Base-by-base conservation (phyloP, 1,140 invertebrate genomes). In the Neoseiulus cucumeris region DNA sequence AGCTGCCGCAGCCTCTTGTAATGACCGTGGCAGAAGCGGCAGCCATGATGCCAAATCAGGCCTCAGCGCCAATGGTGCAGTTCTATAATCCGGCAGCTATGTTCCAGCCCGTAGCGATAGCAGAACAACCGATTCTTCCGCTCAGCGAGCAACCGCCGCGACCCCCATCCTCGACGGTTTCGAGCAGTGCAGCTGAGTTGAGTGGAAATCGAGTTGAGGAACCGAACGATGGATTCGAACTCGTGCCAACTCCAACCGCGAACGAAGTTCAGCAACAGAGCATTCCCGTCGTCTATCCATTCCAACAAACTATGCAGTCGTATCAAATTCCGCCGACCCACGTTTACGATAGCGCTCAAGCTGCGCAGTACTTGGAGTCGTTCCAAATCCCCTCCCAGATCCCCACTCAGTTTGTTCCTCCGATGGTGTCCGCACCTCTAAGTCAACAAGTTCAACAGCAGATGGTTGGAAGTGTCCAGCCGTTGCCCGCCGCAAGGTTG, bases 121-220 rank as follows among this genome's bases (percentile, higher is more conserved):
- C 51, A 12, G 51, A 25, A 2, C 22, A 17, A 25, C 25, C 51
- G 22, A 14, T 39, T 20, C 51, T 33, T 59, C 22, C 33, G 51
- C 17, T 59, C 33, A 39, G 33, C 33, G 51, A 59, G 14, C 51
- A 59, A 59, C 51, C 51, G 51, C 51, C 51, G 51, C 25, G 51
- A 59, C 51, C 51, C 14, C 51, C 51, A 14, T 59, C 51, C 6
- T 59, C 51, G 22, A 59, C 51, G 51, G 51, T 59, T 17, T 59
- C 51, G 51, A 59, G 51, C 51, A 59, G 51, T 59, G 51, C 51
- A 59, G 51, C 51, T 25, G 51, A 59, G 51, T 25, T 59, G 22
- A 59, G 14, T 29, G 51, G 51, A 17, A 25, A 25, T 17, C 14
- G 51, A 25, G 51, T 25, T 25, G 33, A 33, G 12, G 51, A 59